phyloP scores from a whole-genome alignment of 2,113 vertebrate genomes.

The Phylloscopus trochiloides region DNA sequence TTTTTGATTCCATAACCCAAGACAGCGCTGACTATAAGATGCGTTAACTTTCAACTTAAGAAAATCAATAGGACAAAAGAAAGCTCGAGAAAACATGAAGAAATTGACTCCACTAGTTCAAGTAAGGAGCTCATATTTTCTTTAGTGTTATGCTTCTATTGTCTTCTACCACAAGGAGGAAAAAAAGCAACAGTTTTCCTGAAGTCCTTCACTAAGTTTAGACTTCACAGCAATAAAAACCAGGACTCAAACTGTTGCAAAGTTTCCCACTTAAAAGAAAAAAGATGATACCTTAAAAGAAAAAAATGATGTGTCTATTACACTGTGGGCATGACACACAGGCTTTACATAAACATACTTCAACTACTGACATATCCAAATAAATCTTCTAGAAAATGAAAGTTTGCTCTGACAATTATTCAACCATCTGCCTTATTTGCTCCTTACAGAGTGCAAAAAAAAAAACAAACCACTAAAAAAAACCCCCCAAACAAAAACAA shows the following conservation, averaged over 20 bases:
- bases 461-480: too few relatives aligned
- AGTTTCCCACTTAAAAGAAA: neutral
- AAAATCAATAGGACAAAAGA: neutral
- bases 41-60: neutral
- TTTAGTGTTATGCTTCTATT: neutral
- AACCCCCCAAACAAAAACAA: too few relatives aligned
- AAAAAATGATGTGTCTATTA: rapidly evolving
- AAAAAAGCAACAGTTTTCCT: neutral
- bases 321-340: rapidly evolving
- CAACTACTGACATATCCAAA: neutral
- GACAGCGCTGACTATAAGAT: neutral
- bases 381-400: neutral
- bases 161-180: too few relatives aligned
- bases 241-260: rapidly evolving
- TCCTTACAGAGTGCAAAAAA: rapidly evolving
- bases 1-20: too few relatives aligned
- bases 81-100: neutral
- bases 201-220: neutral
- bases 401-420: neutral
- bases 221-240: neutral
- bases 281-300: rapidly evolving
- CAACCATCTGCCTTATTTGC: rapidly evolving
- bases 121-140: neutral
- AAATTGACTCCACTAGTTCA: neutral
- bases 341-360: rapidly evolving